These are phyloP conservation scores for Opisthocomus hoazin DNA, from an alignment of 2,113 vertebrate species.

Conservation along the genomic window DNA sequence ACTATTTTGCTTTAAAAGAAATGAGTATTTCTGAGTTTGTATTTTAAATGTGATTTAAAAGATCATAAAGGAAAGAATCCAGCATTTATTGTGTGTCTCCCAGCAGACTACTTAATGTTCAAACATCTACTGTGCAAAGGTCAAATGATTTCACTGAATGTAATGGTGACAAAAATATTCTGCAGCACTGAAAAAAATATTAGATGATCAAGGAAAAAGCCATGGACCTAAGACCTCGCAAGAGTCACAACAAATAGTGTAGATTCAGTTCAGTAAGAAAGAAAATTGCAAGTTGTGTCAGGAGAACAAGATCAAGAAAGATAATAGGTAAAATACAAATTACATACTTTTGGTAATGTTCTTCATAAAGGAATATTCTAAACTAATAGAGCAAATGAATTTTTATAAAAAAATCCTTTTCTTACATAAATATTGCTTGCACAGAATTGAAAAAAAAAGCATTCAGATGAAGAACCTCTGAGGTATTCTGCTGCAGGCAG, in stretches of 20 bases:
- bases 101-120: conserved; percentile 54
- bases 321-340: conserved; percentile 28
- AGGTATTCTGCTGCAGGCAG: background rate
- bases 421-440: background rate
- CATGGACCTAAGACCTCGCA: background rate
- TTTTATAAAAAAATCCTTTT: background rate
- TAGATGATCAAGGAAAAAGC: conserved; percentile 1
- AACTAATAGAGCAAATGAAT: background rate
- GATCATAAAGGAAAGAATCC: conserved; percentile 30
- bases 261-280: conserved; percentile 48
- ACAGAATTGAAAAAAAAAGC: background rate
- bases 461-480: background rate
- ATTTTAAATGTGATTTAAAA: conserved; percentile 52
- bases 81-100: conserved; percentile 32
- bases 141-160: conserved; percentile 48
- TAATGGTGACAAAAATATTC: conserved; percentile 23
- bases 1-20: conserved; percentile 29
- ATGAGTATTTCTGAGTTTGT: background rate
- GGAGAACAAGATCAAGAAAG: conserved; percentile 6
- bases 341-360: background rate
- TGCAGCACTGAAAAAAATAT: background rate
- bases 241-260: conserved; percentile 27
- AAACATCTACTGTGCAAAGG: conserved; percentile 45
- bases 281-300: conserved; percentile 16
- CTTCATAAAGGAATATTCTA: background rate